phyloP scores from a whole-genome alignment of 2,797 vertebrate genomes.

The Gymnothorax javanicus region DNA sequence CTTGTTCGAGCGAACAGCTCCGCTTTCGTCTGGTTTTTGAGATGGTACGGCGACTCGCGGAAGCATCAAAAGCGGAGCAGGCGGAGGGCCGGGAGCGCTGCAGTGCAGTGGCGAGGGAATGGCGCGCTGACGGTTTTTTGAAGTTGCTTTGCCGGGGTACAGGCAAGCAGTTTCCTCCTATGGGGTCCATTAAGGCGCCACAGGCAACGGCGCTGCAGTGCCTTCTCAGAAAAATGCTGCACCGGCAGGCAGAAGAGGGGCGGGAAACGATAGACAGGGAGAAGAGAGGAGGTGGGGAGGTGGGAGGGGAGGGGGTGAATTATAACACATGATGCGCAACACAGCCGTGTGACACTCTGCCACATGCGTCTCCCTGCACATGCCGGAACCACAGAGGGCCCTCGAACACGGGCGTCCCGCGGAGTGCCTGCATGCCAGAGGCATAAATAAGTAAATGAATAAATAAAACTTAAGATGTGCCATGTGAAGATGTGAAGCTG shows the following conservation, averaged over 20 bases:
- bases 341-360: conserved; percentile 21
- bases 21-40: conserved; percentile 68
- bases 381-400: background rate
- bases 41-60: conserved; percentile 65
- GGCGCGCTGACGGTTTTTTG: conserved; percentile 66
- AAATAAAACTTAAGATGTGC: background rate
- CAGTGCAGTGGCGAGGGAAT: conserved; percentile 64
- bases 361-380: conserved; percentile 17
- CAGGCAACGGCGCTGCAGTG: conserved; percentile 70
- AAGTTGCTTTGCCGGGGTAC: conserved; percentile 71
- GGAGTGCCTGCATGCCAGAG: conserved; percentile 2
- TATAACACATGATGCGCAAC: conserved; percentile 37
- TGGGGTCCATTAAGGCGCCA: conserved; percentile 71
- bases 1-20: conserved; percentile 70
- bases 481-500: background rate
- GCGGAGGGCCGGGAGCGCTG: conserved; percentile 55
- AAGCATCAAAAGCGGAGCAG: conserved; percentile 66
- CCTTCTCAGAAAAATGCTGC: conserved; percentile 66
- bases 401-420: background rate
- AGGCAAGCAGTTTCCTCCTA: conserved; percentile 65
- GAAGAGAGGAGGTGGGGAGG: conserved; percentile 13
- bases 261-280: conserved; percentile 51
- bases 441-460: conserved; percentile 22
- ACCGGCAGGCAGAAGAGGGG: conserved; percentile 40
- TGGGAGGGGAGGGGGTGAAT: conserved; percentile 49